Base-by-base conservation (phyloP, 2,113 vertebrate genomes). In the Chiloscyllium plagiosum region DNA sequence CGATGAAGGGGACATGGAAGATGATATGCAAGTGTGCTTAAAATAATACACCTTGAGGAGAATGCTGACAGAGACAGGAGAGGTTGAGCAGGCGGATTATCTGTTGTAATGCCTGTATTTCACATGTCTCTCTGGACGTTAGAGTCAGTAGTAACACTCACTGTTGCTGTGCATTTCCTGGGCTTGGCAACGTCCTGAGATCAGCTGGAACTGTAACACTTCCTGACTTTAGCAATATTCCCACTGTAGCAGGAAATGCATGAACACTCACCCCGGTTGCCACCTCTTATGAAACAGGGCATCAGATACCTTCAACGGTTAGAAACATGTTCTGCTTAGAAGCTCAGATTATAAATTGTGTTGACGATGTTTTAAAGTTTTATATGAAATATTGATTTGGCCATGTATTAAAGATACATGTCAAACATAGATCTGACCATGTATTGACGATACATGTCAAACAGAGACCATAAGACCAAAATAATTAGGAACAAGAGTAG, bases 131-230 rank as follows among this genome's bases (percentile, higher is more conserved):
- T 66, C 61, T 6, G n/a, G 20, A 65, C 3, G 37, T 22, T 68
- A 12, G 89, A 92, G 56, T 33, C 8, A 61, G 17, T 61, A 33
- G 37, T 37, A 92, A 66, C 13, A 65, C 50, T 61, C 33, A 17
- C 56, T 29, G 89, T 66, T 92, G 89, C 56, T 66, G 89, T 66
- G 56, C 56, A 92, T 29, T 92, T 92, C 89, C 89, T 92, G 89
- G 89, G 87, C 87, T 90, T 56, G 61, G 87, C 87, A 90, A 92
- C n/a, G 56, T 92, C 87, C 56, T 92, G 87, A 29, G 61, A n/a
- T 68, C 33, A 66, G 89, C 19, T 4, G 19, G 89, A 37, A 33
- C 7, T 90, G 87, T 33, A 90, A 15, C 33, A 92, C 56, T 92
- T 92, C 89, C 89, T 92, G 89, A 37, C 29, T 61, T 92, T 65